Conservation (phyloP, 2,797 vertebrate species). For the Xiphophorus birchmanni region DNA sequence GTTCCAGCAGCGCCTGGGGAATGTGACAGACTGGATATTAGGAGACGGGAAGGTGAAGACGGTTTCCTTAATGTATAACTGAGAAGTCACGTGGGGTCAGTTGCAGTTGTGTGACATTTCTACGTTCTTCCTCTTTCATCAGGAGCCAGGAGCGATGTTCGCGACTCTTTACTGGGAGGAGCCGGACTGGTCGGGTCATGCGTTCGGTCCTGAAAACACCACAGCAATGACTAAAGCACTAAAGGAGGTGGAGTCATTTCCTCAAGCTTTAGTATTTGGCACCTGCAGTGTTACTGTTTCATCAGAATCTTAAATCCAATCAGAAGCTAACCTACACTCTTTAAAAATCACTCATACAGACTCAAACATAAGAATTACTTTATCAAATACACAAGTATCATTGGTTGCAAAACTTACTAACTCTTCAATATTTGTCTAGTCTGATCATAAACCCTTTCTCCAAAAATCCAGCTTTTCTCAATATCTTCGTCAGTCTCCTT, state of each 20-base stretch:
- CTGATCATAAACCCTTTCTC: background rate
- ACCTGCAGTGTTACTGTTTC: background rate
- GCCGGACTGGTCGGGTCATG: constrained; percentile 89
- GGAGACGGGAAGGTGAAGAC: constrained; percentile 75
- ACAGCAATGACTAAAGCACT: constrained; percentile 83
- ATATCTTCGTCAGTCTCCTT: background rate
- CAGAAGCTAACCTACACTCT: background rate
- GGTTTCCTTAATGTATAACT: background rate
- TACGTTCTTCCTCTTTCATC: background rate
- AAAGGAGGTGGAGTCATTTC: constrained; percentile 65
- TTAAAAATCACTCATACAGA: background rate
- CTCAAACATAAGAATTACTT: background rate
- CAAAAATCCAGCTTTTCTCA: background rate
- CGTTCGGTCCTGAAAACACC: constrained; percentile 86
- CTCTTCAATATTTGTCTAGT: background rate
- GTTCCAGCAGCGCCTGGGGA: constrained; percentile 83
- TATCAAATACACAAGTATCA: too few relatives aligned
- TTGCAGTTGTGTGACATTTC: background rate
- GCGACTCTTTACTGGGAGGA: constrained; percentile 94
- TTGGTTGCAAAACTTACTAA: too few relatives aligned
- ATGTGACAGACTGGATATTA: constrained; percentile 83
- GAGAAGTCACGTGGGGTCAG: background rate
- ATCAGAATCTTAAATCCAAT: background rate
- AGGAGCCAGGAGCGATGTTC: constrained; percentile 79
- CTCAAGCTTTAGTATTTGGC: background rate